Evolutionary conservation across 2,888 invertebrate species (phyloP), one percentile per base, ranked within the genome.

Genomic region (Tenodera sinensis): DNA sequence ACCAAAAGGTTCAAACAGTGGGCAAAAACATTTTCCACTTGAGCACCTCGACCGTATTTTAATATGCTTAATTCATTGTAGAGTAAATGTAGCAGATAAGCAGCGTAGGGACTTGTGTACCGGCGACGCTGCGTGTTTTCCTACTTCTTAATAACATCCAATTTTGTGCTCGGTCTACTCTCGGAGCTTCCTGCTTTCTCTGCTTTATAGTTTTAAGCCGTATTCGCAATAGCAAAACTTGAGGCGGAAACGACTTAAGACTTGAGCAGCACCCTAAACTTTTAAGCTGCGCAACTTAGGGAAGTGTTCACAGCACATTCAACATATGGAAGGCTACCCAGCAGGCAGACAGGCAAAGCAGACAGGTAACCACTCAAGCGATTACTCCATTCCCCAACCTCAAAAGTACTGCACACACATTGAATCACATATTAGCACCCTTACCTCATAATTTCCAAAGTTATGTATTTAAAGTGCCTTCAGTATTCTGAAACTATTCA

Each of bases 151-250:
- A 87, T 87, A 87, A 87, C 83, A 87, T 87, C 82, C 87, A 87
- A 87, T 87, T 87, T 87, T 87, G 87, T 87, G 87, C 87, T 87
- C 82, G 42, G 87, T 87, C 54, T 71, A 71, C 54, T 71, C 54
- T 71, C 25, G 54, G 54, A 71, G 83, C 47, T 84, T 30, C 42
- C 30, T 84, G 84, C 42, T 84, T 42, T 34, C 42, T 47, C 42
- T 84, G 84, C 84, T 42, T 84, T 84, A 85, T 85, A 47, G 85
- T 27, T 85, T 85, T 85, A 85, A 85, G 54, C 85, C 85, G 30
- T 54, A 84, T 84, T 84, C 84, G 84, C 84, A 84, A 34, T 27
- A 84, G 84, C 84, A 84, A 84, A 71, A 84, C 84, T 84, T 84
- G 34, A 34, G 42, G 84, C 84, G 34, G 42, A 84, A 42, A 42